phyloP scores from a whole-genome alignment of 1,140 invertebrate genomes.

The Diuraphis noxia region DNA sequence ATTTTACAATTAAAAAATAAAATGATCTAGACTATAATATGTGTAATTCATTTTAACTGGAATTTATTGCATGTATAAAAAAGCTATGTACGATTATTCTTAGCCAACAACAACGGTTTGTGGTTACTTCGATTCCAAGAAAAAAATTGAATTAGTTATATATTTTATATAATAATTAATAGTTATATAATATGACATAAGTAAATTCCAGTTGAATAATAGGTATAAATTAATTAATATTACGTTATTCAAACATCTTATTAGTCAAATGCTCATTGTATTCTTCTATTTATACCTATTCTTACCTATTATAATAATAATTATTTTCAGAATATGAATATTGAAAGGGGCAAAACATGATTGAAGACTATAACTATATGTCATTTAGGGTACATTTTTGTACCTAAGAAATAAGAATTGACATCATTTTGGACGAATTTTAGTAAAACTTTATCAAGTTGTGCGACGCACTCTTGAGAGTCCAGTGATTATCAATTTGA shows the following conservation, averaged over 20 bases:
- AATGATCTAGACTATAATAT: not conserved
- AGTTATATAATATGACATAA: not conserved
- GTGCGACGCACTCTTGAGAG: too few species aligned
- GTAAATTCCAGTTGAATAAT: not conserved
- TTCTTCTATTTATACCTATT: not conserved
- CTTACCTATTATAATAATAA: not conserved
- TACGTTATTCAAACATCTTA: not conserved
- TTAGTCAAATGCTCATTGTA: not conserved
- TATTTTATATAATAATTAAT: not conserved
- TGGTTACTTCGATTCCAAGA: not conserved
- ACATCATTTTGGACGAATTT: too few species aligned
- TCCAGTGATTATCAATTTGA: too few species aligned
- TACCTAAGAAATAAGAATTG: too few species aligned
- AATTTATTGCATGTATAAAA: not conserved
- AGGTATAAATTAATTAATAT: not conserved
- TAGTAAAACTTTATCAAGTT: too few species aligned
- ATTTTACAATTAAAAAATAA: not conserved
- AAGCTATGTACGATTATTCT: not conserved
- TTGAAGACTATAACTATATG: too few species aligned
- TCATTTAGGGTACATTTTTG: too few species aligned
- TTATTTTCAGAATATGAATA: not conserved
- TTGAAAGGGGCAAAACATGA: too few species aligned
- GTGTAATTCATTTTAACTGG: not conserved
- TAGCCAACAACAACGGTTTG: not conserved
- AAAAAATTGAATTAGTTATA: not conserved